Conservation (phyloP, 2,113 vertebrate species). For the Phoenicopterus ruber region DNA sequence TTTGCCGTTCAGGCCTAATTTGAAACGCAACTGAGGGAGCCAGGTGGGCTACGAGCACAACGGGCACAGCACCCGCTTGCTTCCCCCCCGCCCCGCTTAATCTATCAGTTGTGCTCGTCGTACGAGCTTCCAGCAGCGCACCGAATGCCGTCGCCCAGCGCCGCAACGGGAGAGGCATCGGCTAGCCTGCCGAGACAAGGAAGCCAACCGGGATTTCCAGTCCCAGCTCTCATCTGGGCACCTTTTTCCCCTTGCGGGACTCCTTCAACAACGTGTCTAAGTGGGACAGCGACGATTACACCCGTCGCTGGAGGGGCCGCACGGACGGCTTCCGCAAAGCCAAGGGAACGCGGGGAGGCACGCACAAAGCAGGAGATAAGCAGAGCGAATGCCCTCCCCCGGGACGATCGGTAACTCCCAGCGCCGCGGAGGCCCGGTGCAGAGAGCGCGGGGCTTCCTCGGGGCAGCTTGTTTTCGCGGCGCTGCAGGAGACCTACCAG, state of each 20-base stretch:
- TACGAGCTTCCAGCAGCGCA: accelerated
- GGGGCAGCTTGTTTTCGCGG: accelerated
- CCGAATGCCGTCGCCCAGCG: not conserved
- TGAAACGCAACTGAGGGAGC: not conserved
- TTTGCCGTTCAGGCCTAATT: not conserved
- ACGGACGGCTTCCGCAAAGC: not conserved
- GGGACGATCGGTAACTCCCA: accelerated
- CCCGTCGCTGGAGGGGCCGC: not conserved
- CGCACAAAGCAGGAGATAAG: not conserved
- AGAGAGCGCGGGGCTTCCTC: not conserved
- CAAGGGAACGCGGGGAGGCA: not conserved
- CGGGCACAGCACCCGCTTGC: not conserved
- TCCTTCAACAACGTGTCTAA: accelerated
- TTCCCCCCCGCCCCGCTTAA: too few relatives aligned
- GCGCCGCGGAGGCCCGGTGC: not conserved
- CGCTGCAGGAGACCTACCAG: conserved; percentile 74
- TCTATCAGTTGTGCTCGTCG: not conserved
- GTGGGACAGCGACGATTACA: accelerated
- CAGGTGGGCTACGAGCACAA: not conserved
- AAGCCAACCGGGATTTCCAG: not conserved
- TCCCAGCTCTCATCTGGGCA: not conserved
- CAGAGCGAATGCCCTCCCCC: not conserved
- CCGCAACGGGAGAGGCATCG: not conserved
- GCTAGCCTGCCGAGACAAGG: not conserved
- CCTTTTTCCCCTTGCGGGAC: too few relatives aligned